A percentile compares a stretch with the other conserved stretches of the same genome.
Evolutionary conservation across 2,888 invertebrate species (phyloP).

Genomic region (Corbicula japonica): DNA sequence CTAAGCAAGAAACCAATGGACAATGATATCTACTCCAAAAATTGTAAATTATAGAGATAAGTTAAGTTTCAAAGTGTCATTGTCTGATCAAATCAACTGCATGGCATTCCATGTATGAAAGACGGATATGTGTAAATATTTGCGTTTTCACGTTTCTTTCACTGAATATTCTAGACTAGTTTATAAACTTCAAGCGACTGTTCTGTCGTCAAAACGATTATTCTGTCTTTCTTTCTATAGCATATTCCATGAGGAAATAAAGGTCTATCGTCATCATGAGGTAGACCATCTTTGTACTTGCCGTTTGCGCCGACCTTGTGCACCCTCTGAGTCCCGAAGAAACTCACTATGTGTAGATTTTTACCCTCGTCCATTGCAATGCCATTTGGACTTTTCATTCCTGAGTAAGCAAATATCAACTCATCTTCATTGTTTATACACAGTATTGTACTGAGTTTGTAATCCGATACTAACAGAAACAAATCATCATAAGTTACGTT

Average conservation of each 20-base stretch:
- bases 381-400: slow-evolving; percentile 61
- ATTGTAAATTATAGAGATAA: too few species aligned
- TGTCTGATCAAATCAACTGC: too few species aligned
- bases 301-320: slow-evolving; percentile 61
- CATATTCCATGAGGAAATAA: slow-evolving; percentile 63
- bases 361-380: slow-evolving; percentile 61
- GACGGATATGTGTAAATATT: too few species aligned
- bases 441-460: slow-evolving; percentile 49
- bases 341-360: slow-evolving; percentile 60
- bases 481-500: slow-evolving; percentile 58
- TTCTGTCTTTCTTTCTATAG: slow-evolving; percentile 54
- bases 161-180: slow-evolving; percentile 38
- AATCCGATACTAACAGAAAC: slow-evolving; percentile 57
- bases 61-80: too few species aligned
- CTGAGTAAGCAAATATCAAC: slow-evolving; percentile 55
- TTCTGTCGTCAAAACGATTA: slow-evolving; percentile 57
- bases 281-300: slow-evolving; percentile 55
- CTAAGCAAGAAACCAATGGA: too few species aligned
- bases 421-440: slow-evolving; percentile 62
- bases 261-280: slow-evolving; percentile 42
- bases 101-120: too few species aligned
- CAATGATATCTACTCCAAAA: too few species aligned
- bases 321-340: slow-evolving; percentile 56
- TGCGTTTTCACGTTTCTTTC: too few species aligned
- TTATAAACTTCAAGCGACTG: slow-evolving; percentile 58